Conservation (phyloP, 2,797 vertebrate species). For the Linurgus olivaceus region DNA sequence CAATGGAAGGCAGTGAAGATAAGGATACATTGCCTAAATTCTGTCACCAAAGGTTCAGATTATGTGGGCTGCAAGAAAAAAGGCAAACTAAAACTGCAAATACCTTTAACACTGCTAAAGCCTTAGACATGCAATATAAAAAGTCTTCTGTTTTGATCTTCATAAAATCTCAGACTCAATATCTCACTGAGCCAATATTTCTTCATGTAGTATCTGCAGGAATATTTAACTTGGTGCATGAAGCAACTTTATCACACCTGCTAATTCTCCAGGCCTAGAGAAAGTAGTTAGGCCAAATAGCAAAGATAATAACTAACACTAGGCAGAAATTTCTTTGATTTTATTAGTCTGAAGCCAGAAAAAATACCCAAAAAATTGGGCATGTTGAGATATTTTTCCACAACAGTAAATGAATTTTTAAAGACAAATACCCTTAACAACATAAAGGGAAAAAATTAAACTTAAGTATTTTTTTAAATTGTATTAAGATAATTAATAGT, state of each 20-base stretch:
- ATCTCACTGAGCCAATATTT: neutral
- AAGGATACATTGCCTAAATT: neutral
- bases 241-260: neutral
- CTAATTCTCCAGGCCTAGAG: neutral
- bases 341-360: neutral
- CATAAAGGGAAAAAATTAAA: neutral
- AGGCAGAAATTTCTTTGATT: neutral
- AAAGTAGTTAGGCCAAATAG: neutral
- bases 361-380: neutral
- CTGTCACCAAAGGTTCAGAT: neutral
- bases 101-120: neutral
- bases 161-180: neutral
- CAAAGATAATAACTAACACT: neutral
- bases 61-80: neutral
- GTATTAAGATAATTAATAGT: neutral
- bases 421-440: neutral
- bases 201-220: neutral
- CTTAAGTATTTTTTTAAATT: neutral
- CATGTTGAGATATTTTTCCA: neutral
- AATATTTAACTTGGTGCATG: neutral
- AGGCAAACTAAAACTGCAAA: neutral
- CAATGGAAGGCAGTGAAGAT: neutral
- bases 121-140: neutral
- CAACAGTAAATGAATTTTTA: neutral
- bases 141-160: neutral